A percentile compares a stretch with the other conserved stretches of the same genome.
These are phyloP conservation scores for Dipodomys stephensi DNA, from an alignment of 2,113 vertebrate species.

Conservation along the genomic window DNA sequence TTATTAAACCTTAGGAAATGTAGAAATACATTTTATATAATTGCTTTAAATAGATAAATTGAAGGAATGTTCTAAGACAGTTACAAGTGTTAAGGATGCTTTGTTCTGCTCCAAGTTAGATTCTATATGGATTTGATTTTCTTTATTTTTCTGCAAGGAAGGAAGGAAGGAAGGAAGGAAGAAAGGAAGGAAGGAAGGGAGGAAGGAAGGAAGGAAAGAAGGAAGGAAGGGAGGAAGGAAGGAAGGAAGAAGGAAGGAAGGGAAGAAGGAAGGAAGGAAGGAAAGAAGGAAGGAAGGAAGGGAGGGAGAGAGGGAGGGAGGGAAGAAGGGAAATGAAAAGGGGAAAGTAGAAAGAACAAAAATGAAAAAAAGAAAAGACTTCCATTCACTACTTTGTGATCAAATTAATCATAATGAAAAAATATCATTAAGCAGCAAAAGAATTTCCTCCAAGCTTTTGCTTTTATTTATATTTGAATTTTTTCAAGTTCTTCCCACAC, in stretches of 20 bases:
- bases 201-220: not conserved
- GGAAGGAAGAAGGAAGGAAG: no score
- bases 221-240: not conserved
- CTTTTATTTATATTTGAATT: constrained; percentile 33
- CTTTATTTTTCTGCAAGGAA: not conserved
- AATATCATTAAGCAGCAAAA: not conserved
- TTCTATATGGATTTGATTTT: not conserved
- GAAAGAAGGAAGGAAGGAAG: not conserved
- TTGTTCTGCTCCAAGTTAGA: not conserved
- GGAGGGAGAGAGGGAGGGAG: not conserved
- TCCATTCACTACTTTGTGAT: not conserved
- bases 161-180: not conserved
- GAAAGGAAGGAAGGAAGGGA: not conserved
- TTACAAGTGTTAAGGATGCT: not conserved
- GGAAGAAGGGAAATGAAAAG: no score
- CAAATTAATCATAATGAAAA: constrained; percentile 39
- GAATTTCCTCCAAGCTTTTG: not conserved
- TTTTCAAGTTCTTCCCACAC: not conserved
- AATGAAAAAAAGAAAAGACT: not conserved
- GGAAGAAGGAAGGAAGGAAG: no score
- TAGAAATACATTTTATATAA: not conserved
- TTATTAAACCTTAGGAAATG: not conserved
- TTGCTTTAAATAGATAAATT: not conserved
- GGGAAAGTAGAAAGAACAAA: no score
- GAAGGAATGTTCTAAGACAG: not conserved